Evolutionary conservation across 2,797 vertebrate species (phyloP), one percentile per base, ranked within the genome.

Genomic region (Alosa sapidissima): DNA sequence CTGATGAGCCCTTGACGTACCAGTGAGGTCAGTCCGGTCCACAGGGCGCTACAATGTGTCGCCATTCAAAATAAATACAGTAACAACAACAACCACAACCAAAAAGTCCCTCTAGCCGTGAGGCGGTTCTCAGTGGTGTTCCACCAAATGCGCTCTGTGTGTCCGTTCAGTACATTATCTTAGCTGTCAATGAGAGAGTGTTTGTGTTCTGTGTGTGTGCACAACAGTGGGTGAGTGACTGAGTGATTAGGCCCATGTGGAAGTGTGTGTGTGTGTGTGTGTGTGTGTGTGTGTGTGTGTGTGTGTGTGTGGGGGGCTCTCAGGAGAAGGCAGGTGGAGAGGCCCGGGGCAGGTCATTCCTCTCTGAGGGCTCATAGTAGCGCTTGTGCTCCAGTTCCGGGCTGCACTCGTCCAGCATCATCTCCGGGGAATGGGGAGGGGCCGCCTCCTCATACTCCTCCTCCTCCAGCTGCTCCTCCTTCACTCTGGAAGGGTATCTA

Each of bases 401-500:
- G 93, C 98, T 97, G 90, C 97, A 96, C 92, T 97, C 97, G 87
- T 98, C 97, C 88, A 95, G 96, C 93, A 96, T 98, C 93, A 96
- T 98, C 94, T 96, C 97, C 81, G 97, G 95, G 87, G 97, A 98
- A 55, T 97, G 94, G n/a, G n/a, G n/a, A n/a, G n/a, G n/a, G 0
- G 96, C 97, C 83, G 95, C 96, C 92, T 95, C 96, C 92, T 98
- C 97, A 81, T 97, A 95, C 90, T 98, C 98, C 90, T 98, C 98
- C 52, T 96, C 96, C 41, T 99, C 97, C 90, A 98, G 94, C 10
- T 97, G 97, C 92, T 99, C 97, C 91, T 97, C 97, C 96, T 99
- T 99, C 88, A 16, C 11, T 11, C 11, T 28, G 91, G 94, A 95
- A 0, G 93, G 93, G 89, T 93, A 93, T 94, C 96, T 96, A 90